A percentile compares a stretch with the other conserved stretches of the same genome.
Conservation (phyloP, 35 echinoderm and acorn worm genomes). For the Lytechinus variegatus region DNA sequence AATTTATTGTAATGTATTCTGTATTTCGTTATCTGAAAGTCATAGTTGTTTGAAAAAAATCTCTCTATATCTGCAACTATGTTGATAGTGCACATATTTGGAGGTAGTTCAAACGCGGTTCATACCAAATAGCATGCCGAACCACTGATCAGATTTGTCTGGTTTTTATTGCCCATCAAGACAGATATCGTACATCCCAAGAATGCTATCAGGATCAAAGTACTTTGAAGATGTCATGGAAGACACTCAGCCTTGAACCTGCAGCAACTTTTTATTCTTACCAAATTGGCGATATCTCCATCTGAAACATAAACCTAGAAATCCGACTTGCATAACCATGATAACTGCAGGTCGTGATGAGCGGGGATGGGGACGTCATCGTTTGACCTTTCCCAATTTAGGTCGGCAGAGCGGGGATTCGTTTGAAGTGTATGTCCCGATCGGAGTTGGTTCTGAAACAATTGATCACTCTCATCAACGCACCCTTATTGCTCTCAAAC, state of each 20-base stretch:
- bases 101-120: not conserved
- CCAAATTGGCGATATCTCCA: slow-evolving; percentile 1
- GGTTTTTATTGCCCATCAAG: slow-evolving; percentile 2
- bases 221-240: not conserved
- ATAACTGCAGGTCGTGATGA: not conserved
- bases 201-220: not conserved
- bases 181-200: not conserved
- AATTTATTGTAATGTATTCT: not conserved
- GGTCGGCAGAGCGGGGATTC: slow-evolving; percentile 13
- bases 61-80: not conserved
- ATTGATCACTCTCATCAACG: slow-evolving; percentile 45
- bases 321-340: not conserved
- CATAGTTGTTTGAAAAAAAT: not conserved
- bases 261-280: not conserved
- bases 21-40: not conserved
- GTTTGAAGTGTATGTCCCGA: slow-evolving; percentile 22
- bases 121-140: not conserved
- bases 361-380: not conserved
- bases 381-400: slow-evolving; percentile 27
- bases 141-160: not conserved
- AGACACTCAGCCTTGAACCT: not conserved
- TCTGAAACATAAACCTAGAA: not conserved
- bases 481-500: slow-evolving; percentile 20
- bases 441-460: slow-evolving; percentile 29
- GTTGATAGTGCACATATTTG: not conserved